Conservation (phyloP, 2,113 vertebrate species). For the Pelodiscus sinensis region DNA sequence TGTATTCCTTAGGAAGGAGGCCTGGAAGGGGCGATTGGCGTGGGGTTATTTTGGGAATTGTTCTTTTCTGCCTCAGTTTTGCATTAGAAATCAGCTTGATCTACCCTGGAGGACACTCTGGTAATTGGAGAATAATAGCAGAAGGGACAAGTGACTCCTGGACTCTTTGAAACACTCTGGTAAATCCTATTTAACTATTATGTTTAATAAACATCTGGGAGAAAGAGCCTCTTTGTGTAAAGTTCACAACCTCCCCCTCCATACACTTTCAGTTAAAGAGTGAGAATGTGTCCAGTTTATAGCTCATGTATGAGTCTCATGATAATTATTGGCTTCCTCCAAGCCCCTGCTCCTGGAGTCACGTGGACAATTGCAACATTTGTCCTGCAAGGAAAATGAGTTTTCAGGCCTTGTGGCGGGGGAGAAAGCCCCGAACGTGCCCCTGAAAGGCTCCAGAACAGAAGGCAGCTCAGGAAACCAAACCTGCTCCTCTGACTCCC, state of each 20-base stretch:
- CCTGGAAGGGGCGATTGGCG: neutral
- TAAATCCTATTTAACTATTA: neutral
- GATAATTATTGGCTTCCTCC: neutral
- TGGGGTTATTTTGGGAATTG: fast-evolving
- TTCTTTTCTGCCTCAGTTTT: neutral
- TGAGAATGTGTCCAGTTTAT: fast-evolving
- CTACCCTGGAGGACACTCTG: fast-evolving
- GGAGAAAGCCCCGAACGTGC: neutral
- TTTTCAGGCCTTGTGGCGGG: neutral
- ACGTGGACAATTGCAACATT: neutral
- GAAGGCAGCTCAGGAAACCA: neutral
- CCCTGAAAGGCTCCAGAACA: neutral
- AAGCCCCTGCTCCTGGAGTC: neutral
- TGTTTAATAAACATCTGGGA: neutral
- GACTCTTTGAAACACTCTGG: neutral
- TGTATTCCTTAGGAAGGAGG: fast-evolving
- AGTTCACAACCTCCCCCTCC: neutral
- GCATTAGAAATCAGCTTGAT: neutral
- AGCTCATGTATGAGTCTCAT: too few species aligned
- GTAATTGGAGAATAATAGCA: neutral
- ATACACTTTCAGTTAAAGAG: neutral
- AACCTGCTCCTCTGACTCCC: too few species aligned
- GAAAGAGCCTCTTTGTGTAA: neutral
- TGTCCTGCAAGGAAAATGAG: neutral
- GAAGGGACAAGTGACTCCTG: neutral